Base-by-base conservation (phyloP, 2,888 invertebrate species). In the Idaea biselata region DNA sequence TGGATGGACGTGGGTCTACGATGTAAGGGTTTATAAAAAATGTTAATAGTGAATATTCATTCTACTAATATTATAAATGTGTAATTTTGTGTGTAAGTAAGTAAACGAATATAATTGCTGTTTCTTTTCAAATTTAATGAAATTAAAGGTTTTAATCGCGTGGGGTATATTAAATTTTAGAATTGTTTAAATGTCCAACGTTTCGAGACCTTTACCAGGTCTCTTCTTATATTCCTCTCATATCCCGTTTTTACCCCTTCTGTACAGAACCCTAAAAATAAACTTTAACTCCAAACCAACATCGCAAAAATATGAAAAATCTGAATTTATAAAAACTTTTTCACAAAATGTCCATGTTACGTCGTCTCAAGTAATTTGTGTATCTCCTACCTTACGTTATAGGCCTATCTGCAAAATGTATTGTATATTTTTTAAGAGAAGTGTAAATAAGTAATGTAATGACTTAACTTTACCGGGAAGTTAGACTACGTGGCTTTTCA, bases 361-460 rank as follows among this genome's bases (percentile, higher is more conserved):
- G 25, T 1, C 25, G 18, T 33, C 18, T 44, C 14, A 31, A 57
- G 59, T 60, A 59, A 55, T 58, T 60, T 58, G 67, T 65, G 60
- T 63, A 31, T 61, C 32, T 18, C 58, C 59, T 62, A 65, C 63
- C 62, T 68, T 65, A 68, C 56, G 58, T 63, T 67, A 66, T 59
- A 61, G 56, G 61, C 64, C 55, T 63, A 60, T 67, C 63, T 60
- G 65, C 61, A 54, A 60, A 66, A 68, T 59, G 60, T 70, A 61
- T 66, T 65, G 67, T 67, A 60, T 67, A 64, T 63, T 66, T 68
- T 61, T 58, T 31, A 60, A 66, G 61, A 64, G 64, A 67, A 67
- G 67, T 67, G 68, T 66, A 68, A 66, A 67, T 66, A 68, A 61
- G 63, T 65, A 63, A 67, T 67, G 61, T 60, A 64, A 67, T 61